These are phyloP conservation scores for Drosophila kanekoi DNA, from an alignment of 2,888 invertebrate species.

Conservation along the genomic window DNA sequence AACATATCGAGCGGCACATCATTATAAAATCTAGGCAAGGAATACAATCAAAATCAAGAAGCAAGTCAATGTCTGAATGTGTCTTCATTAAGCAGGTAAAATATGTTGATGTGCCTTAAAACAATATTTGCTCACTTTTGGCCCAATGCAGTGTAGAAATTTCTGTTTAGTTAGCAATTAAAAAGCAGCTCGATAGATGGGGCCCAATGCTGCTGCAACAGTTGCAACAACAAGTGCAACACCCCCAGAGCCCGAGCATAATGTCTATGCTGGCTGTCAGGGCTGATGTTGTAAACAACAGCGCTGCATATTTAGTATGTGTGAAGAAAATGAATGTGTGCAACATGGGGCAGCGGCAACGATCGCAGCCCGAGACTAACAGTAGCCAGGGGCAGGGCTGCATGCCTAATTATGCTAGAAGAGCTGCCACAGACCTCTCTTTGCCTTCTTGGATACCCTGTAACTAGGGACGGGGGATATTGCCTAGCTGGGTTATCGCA, in stretches of 20 bases:
- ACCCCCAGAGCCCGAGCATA: constrained; percentile 31
- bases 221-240: constrained; percentile 40
- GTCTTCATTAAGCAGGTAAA: constrained; percentile 63
- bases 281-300: constrained; percentile 74
- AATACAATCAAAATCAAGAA: constrained; percentile 28
- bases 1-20: constrained; percentile 73
- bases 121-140: constrained; percentile 70
- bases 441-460: background rate
- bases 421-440: background rate
- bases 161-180: constrained; percentile 78
- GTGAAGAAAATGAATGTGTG: constrained; percentile 78
- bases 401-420: constrained; percentile 65
- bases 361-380: constrained; percentile 49
- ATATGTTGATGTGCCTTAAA: constrained; percentile 77
- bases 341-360: constrained; percentile 33
- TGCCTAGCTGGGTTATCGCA: too few species aligned
- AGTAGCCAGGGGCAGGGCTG: constrained; percentile 59
- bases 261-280: constrained; percentile 43
- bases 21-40: constrained; percentile 60
- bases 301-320: constrained; percentile 80
- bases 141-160: constrained; percentile 33
- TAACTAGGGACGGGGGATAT: background rate
- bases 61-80: constrained; percentile 28
- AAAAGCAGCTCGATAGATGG: constrained; percentile 20
- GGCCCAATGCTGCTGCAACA: background rate